Conservation (phyloP, 2,797 vertebrate species). For the Morus bassanus region DNA sequence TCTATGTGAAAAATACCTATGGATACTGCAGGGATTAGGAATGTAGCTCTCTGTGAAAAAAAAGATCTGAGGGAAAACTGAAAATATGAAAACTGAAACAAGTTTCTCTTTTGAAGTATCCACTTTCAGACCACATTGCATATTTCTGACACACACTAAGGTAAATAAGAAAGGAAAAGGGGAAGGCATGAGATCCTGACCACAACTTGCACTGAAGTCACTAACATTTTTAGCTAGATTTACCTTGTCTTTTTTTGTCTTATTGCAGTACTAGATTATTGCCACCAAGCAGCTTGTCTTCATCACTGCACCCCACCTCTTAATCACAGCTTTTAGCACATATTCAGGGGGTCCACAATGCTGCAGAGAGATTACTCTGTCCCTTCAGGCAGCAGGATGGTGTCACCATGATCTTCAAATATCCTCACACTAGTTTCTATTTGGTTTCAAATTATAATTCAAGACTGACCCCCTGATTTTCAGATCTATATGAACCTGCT, state of each 20-base stretch:
- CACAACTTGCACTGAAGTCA: neutral
- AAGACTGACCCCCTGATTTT: neutral
- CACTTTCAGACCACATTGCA: neutral
- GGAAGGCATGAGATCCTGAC: neutral
- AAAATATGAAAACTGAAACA: neutral
- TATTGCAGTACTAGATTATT: neutral
- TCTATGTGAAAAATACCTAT: neutral
- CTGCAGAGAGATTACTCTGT: neutral
- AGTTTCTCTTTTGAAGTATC: neutral
- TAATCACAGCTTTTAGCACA: neutral
- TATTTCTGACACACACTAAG: neutral
- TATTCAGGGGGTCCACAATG: neutral
- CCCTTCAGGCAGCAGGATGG: neutral
- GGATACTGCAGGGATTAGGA: neutral
- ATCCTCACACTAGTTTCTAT: neutral
- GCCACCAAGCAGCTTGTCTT: neutral
- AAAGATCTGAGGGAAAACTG: neutral
- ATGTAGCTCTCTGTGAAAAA: neutral
- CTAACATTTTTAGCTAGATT: neutral
- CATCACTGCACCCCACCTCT: neutral
- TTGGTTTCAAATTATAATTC: neutral
- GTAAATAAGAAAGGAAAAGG: neutral
- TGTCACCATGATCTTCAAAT: neutral
- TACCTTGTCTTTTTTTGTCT: neutral
- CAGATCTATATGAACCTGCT: neutral